Base-by-base conservation (phyloP, 1,140 invertebrate species). In the Bombus pascuorum region DNA sequence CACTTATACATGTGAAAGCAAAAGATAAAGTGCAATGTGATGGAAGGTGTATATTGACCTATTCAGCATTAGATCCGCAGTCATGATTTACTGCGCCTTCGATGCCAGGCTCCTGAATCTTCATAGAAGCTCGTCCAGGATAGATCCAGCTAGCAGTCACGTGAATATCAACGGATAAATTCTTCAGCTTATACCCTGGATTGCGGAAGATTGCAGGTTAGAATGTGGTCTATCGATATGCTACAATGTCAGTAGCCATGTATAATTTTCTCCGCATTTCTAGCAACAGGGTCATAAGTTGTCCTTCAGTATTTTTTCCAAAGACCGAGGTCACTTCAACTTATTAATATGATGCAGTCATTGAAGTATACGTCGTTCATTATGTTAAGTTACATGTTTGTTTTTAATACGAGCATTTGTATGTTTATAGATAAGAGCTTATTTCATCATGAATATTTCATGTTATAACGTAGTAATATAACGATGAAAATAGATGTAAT, bases 1-100 rank as follows among this genome's bases (percentile, higher is more conserved):
- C 53, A 81, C 62, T 71, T 57, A 57, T 75, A 77, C 57, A 62
- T 6, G 37, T 12, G 53, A 37, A 37, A 18, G 53, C 72, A 15
- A 34, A 57, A 81, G 57, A 78, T 80, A 82, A 84, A 79, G 66
- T 81, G 37, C 71, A 88, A 73, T 90, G 86, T 86, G 78, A 86
- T 90, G 86, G 88, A 87, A 91, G 90, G 87, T 87, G 87, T 86
- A 83, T 86, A 91, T 91, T 92, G 91, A 92, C 91, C 91, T 92
- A 92, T 92, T 92, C 90, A 86, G 77, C 90, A 77, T 53, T 72
- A 85, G 90, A 92, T 92, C 90, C 81, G 83, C 39, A 68, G 73
- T 75, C 47, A 53, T 91, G 89, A 86, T 91, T 92, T 92, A 90
- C 89, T 77, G 86, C 72, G 73, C 28, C 5, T 18, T 82, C 81